phyloP scores from a whole-genome alignment of 1,140 invertebrate genomes.

The Drosophila ananassae region DNA sequence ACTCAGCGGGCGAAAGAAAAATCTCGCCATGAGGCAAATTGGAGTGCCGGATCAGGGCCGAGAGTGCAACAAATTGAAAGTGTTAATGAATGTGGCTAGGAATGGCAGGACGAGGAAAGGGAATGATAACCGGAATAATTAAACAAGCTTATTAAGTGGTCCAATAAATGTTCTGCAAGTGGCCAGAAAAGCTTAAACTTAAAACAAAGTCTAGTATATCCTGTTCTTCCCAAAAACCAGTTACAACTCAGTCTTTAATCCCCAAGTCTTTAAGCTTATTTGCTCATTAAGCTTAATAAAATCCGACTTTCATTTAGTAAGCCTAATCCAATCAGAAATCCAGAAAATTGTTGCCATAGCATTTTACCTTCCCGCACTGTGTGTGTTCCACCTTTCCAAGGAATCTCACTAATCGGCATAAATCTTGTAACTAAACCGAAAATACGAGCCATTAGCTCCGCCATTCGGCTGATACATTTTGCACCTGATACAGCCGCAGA shows the following conservation, averaged over 20 bases:
- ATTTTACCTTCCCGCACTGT: neutral
- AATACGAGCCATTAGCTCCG: conserved; percentile 36
- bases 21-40: conserved; percentile 15
- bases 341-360: conserved; percentile 3
- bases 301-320: neutral
- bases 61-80: conserved; percentile 57
- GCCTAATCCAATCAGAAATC: neutral
- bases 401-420: conserved; percentile 44
- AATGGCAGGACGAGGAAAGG: neutral
- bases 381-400: neutral
- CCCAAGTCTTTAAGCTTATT: neutral
- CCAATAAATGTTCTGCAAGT: conserved; percentile 8
- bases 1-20: conserved; percentile 27
- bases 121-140: conserved; percentile 20
- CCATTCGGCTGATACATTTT: conserved; percentile 46
- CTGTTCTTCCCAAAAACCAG: too few species aligned
- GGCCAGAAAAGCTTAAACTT: neutral
- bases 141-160: conserved; percentile 28
- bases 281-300: neutral
- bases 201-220: neutral
- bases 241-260: neutral
- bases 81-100: conserved; percentile 30
- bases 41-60: conserved; percentile 30
- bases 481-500: conserved; percentile 34
- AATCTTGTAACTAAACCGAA: conserved; percentile 57